A percentile compares a stretch with the other conserved stretches of the same genome.
Evolutionary conservation across 2,113 vertebrate species (phyloP).

Genomic region (Procapra przewalskii): DNA sequence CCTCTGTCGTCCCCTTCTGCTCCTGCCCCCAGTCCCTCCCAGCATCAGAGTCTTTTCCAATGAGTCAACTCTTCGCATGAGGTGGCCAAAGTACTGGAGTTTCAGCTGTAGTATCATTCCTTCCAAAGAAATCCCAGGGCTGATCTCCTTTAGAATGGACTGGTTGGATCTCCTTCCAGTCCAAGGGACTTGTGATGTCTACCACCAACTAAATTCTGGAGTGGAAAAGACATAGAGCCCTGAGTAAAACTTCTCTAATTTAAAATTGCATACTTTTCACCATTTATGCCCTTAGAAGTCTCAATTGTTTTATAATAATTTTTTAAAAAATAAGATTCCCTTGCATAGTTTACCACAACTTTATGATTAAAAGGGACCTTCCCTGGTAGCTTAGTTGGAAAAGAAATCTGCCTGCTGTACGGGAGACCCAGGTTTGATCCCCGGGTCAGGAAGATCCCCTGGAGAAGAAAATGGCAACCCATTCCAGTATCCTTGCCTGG

Average conservation of each 20-base stretch:
- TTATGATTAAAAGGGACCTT: not conserved
- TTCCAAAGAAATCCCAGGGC: too few relatives aligned
- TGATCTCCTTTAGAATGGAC: too few relatives aligned
- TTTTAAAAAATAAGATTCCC: not conserved
- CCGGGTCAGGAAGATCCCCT: not conserved
- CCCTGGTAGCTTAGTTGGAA: not conserved
- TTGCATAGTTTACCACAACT: not conserved
- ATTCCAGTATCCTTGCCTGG: too few relatives aligned
- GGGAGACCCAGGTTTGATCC: not conserved
- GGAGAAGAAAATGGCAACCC: not conserved
- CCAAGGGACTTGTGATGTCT: not conserved
- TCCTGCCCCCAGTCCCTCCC: too few relatives aligned
- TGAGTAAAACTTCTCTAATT: not conserved
- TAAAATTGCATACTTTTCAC: not conserved
- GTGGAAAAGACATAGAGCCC: not conserved
- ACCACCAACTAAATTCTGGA: not conserved
- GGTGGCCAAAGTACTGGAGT: too few relatives aligned
- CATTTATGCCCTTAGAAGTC: not conserved
- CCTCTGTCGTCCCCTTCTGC: too few relatives aligned
- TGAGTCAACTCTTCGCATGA: too few relatives aligned
- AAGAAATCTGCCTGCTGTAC: not conserved
- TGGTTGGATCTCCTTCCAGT: too few relatives aligned
- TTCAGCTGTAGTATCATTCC: too few relatives aligned
- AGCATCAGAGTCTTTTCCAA: too few relatives aligned
- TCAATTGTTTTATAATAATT: not conserved